Conservation (phyloP, 2,113 vertebrate genomes). For the Archilochus colubris region DNA sequence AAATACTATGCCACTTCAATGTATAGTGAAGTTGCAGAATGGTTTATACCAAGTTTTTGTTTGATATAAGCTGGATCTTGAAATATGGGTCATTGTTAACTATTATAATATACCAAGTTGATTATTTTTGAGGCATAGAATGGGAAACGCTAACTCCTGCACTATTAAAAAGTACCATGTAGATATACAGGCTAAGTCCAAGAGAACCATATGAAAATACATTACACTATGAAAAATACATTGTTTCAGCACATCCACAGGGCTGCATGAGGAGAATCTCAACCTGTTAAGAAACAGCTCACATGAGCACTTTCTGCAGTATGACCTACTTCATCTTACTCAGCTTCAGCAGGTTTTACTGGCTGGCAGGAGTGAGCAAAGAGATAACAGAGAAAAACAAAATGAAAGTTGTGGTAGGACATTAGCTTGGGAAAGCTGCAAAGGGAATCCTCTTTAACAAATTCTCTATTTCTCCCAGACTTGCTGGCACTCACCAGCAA, state of each 20-base stretch:
- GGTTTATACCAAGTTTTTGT: neutral
- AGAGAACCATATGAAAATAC: neutral
- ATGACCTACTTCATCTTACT: slow-evolving; percentile 29
- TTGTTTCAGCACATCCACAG: slow-evolving; percentile 20
- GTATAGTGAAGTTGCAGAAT: neutral
- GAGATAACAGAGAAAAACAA: neutral
- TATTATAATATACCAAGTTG: neutral
- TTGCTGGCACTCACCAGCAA: neutral
- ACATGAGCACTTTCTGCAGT: slow-evolving; percentile 43
- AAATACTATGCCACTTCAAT: neutral
- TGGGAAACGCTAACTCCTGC: neutral
- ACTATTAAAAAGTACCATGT: neutral
- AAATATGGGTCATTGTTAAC: neutral
- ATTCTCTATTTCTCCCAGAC: neutral
- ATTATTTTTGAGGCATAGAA: neutral
- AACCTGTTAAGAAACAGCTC: slow-evolving; percentile 39
- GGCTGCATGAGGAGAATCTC: neutral
- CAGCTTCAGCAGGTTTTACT: neutral
- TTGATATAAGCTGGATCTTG: neutral
- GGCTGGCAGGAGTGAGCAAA: neutral
- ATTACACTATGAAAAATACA: neutral
- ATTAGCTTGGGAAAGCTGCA: neutral
- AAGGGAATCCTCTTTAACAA: neutral
- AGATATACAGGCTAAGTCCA: neutral
- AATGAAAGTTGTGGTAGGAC: neutral